phyloP scores from a whole-genome alignment of 1,140 invertebrate species.

The Apis laboriosa region DNA sequence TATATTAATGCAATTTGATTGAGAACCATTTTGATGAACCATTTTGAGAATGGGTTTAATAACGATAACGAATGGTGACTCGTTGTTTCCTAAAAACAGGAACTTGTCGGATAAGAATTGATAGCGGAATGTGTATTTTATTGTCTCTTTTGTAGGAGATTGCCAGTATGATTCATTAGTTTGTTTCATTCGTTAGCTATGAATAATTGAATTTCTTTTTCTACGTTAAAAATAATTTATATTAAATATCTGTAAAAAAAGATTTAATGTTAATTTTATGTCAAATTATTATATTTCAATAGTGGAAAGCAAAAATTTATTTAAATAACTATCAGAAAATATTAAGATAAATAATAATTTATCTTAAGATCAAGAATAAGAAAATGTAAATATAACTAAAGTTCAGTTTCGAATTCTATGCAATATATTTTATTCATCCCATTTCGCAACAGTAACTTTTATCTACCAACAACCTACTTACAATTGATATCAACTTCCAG shows the following conservation, averaged over 20 bases:
- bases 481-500: background rate
- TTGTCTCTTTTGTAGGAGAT: background rate
- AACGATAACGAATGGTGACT: background rate
- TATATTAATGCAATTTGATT: too few species aligned
- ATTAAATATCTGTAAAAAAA: too few species aligned
- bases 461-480: background rate
- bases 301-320: too few species aligned
- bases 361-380: too few species aligned
- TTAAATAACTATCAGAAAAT: too few species aligned
- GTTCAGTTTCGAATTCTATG: background rate
- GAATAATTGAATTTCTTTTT: background rate
- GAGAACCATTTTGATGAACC: too few species aligned
- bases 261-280: too few species aligned
- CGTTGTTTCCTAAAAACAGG: background rate
- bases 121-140: background rate
- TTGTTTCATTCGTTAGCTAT: background rate
- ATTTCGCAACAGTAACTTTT: background rate
- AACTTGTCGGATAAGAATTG: background rate
- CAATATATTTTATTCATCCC: background rate
- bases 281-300: too few species aligned
- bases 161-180: background rate
- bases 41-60: too few species aligned
- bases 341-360: too few species aligned
- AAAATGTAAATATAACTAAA: too few species aligned
- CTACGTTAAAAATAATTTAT: too few species aligned